Percentiles rank a stretch among this genome's conserved stretches.
phyloP scores from a whole-genome alignment of 1,140 invertebrate species.

The Lepidotrigona ventralis region DNA sequence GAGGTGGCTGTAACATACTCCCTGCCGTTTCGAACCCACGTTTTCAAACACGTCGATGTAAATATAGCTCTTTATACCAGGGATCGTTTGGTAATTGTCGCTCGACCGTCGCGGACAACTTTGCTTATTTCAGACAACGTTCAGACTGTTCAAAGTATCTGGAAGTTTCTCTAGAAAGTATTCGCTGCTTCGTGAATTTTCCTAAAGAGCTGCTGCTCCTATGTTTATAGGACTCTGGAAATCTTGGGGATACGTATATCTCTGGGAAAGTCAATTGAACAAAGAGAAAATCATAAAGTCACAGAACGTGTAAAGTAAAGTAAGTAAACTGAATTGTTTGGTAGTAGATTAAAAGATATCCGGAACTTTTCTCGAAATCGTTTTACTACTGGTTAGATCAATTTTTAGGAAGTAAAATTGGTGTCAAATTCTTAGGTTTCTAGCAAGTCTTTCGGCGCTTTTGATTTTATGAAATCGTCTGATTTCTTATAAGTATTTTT shows the following conservation, averaged over 20 bases:
- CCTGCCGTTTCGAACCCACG: background rate
- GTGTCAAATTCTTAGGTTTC: background rate
- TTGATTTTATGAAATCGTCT: too few relatives aligned
- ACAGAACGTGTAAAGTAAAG: too few relatives aligned
- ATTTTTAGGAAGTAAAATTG: too few relatives aligned
- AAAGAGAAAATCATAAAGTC: too few relatives aligned
- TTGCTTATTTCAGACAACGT: background rate
- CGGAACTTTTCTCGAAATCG: background rate
- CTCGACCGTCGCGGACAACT: background rate
- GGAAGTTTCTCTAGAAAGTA: background rate
- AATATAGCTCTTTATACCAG: slow-evolving; percentile 8
- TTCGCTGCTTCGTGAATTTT: background rate
- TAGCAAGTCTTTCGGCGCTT: background rate
- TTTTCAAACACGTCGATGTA: slow-evolving; percentile 11
- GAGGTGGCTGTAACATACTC: background rate
- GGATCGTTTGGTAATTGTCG: slow-evolving; percentile 30
- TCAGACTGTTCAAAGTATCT: background rate
- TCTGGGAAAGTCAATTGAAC: too few relatives aligned
- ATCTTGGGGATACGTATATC: too few relatives aligned
- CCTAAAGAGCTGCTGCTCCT: background rate
- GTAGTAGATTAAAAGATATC: too few relatives aligned
- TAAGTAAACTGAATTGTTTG: too few relatives aligned
- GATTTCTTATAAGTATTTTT: too few relatives aligned
- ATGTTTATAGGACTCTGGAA: background rate
- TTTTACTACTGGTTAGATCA: too few relatives aligned